A percentile compares a stretch with the other conserved stretches of the same genome.
Evolutionary conservation across 1,140 invertebrate genomes (phyloP).

Genomic region (Zaprionus ornatus): DNA sequence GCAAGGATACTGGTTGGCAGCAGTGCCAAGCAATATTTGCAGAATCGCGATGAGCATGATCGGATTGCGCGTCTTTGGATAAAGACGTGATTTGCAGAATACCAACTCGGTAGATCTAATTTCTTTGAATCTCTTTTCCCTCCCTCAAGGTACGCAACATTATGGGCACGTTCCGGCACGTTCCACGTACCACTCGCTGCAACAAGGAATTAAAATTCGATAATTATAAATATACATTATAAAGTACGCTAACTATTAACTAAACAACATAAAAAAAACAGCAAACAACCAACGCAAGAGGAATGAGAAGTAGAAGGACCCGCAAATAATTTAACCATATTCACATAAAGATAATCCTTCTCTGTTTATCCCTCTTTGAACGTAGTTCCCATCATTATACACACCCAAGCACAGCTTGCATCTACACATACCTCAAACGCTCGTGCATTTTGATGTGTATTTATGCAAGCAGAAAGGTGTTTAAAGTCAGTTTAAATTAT

Average conservation of each 20-base stretch:
- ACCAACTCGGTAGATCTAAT: too few relatives aligned
- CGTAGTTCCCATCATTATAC: not conserved
- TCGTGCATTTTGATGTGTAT: slow-evolving; percentile 16
- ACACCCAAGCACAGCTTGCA: too few relatives aligned
- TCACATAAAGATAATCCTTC: not conserved
- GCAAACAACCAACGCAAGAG: slow-evolving; percentile 22
- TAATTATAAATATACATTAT: slow-evolving; percentile 82
- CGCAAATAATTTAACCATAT: slow-evolving; percentile 43
- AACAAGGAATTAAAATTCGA: slow-evolving; percentile 71
- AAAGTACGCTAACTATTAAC: slow-evolving; percentile 78
- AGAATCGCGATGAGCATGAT: slow-evolving; percentile 98
- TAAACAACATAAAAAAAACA: slow-evolving; percentile 44
- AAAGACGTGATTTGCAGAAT: slow-evolving; percentile 92
- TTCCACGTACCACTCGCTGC: slow-evolving; percentile 67
- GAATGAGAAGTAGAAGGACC: not conserved
- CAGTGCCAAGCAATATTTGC: slow-evolving; percentile 98
- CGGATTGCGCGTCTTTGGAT: slow-evolving; percentile 99
- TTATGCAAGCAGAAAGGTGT: slow-evolving; percentile 22
- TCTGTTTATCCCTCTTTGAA: not conserved
- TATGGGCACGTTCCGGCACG: slow-evolving; percentile 72
- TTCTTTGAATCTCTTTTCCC: too few relatives aligned
- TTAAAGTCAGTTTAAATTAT: slow-evolving; percentile 16
- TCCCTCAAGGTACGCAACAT: slow-evolving; percentile 76
- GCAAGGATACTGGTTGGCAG: slow-evolving; percentile 96
- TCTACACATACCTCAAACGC: not conserved